Conservation (phyloP, 2,113 vertebrate species). For the Micronisus gabar region DNA sequence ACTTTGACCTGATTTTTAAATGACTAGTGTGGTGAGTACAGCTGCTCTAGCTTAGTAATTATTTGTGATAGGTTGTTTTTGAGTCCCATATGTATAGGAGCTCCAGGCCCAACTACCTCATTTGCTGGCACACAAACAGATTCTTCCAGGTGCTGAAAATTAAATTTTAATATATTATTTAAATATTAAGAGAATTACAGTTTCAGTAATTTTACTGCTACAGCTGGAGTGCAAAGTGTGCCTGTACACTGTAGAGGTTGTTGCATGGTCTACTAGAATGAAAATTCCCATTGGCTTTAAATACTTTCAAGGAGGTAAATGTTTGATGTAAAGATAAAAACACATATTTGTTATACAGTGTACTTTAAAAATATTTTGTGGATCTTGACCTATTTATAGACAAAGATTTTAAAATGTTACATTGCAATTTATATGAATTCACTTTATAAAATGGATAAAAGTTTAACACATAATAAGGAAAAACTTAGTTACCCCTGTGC, state of each 20-base stretch:
- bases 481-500: neutral
- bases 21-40: conserved; percentile 64
- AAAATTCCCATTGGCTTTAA: conserved; percentile 38
- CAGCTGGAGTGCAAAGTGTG: conserved; percentile 73
- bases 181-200: conserved; percentile 88
- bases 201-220: conserved; percentile 78
- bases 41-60: conserved; percentile 79
- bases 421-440: neutral
- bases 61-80: conserved; percentile 81
- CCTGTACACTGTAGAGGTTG: neutral
- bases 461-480: neutral
- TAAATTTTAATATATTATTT: conserved; percentile 92
- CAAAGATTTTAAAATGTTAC: neutral
- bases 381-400: neutral
- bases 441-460: neutral
- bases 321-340: conserved; percentile 15
- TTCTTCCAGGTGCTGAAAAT: conserved; percentile 87
- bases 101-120: conserved; percentile 76
- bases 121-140: conserved; percentile 80
- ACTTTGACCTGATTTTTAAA: conserved; percentile 80
- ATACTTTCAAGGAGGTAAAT: conserved; percentile 8
- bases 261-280: conserved; percentile 6
- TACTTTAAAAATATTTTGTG: neutral
- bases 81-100: conserved; percentile 78
- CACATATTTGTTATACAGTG: neutral